These are phyloP conservation scores for Camponotus pennsylvanicus DNA, from an alignment of 1,140 invertebrate genomes.

Conservation along the genomic window DNA sequence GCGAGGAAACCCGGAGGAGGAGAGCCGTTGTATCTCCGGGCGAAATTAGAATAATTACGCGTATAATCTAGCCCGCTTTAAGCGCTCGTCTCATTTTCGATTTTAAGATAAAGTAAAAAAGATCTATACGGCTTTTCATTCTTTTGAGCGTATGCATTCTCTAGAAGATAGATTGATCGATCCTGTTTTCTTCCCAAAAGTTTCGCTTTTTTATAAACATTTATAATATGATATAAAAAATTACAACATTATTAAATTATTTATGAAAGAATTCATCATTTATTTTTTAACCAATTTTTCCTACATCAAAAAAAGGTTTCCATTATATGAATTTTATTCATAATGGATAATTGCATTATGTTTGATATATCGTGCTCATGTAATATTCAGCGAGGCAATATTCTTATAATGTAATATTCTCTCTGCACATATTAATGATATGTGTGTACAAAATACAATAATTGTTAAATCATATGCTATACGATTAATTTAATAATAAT, in stretches of 20 bases:
- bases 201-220: not conserved
- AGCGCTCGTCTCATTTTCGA: not conserved
- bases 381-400: not conserved
- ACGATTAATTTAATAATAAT: conserved; percentile 8
- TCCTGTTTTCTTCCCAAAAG: not conserved
- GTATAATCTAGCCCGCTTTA: conserved; percentile 46
- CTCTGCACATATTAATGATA: not conserved
- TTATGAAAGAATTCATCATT: not conserved
- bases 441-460: conserved; percentile 17
- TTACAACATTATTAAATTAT: not conserved
- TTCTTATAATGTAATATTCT: conserved; percentile 27
- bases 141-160: conserved; percentile 3
- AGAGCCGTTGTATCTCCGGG: conserved; percentile 42
- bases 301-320: not conserved
- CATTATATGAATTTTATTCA: not conserved
- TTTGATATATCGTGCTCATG: not conserved
- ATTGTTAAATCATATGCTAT: not conserved
- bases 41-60: conserved; percentile 75
- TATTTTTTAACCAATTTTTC: not conserved
- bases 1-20: conserved; percentile 22
- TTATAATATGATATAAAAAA: not conserved
- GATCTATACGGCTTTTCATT: not conserved
- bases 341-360: not conserved
- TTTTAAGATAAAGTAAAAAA: conserved; percentile 11
- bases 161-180: not conserved